Evolutionary conservation across 2,113 vertebrate species (phyloP), one percentile per base, ranked within the genome.

Genomic region (Corythornis madagascariensis): DNA sequence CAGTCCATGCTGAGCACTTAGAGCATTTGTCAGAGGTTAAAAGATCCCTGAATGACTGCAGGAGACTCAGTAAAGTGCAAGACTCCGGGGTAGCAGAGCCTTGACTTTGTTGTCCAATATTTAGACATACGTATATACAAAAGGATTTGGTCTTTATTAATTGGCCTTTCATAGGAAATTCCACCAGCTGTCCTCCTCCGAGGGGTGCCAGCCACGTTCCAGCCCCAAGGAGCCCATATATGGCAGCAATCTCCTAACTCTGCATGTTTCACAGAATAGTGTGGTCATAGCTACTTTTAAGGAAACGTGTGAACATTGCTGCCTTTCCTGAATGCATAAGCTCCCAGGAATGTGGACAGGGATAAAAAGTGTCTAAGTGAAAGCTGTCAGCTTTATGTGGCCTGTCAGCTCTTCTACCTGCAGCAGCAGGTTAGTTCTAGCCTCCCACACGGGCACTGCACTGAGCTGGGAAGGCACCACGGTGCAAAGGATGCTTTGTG

Each of bases 141-240:
- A 90, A 83, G 83, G 93, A 93, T 76, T 94, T 90, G 61, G 57
- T 28, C 64, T 81, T 73, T 71, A 69, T 76, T 94, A 89, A 83
- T 69, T 90, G 73, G 69, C 93, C 86, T 91, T 92, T 92, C 22
- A 6, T 53, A 91, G 92, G 93, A 91, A 92, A 95, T 94, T 95
- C 91, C 83, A 86, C 20, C 43, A 65, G 83, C 92, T 88, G 75
- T 61, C 64, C 71, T 84, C 12, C 89, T 90, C n/a, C 25, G 2
- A 86, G 56, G 65, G 70, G 90, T 85, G 89, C 94, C 88, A 93
- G 87, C 15, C 8, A 33, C 42, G 61, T 74, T 90, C 81, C 89
- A 71, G 65, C 73, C 81, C 86, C n/a, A 22, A 45, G 79, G 72
- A 92, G 69, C 18, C 95, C 97, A 76, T 97, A 95, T 97, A 96